phyloP scores from a whole-genome alignment of 30 jellyfish, hydroid and myxozoan species.

The Aurelia sp. region DNA sequence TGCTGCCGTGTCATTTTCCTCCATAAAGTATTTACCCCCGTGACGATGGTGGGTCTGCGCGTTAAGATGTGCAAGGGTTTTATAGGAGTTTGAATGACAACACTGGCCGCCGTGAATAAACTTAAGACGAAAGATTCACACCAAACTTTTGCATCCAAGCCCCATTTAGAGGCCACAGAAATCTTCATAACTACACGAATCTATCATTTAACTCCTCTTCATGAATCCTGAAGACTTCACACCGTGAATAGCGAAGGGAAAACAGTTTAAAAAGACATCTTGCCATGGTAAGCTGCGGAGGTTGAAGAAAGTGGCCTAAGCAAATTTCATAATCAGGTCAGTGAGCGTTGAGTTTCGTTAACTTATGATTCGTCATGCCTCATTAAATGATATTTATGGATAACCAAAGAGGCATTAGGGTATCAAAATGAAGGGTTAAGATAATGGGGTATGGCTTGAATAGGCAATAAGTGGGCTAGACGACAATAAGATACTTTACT shows the following conservation, averaged over 20 bases:
- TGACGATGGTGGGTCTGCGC: conserved; percentile 32
- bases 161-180: no score
- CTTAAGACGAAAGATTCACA: neutral
- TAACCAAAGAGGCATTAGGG: no score
- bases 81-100: conserved; percentile 63
- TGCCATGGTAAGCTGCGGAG: neutral
- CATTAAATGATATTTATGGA: no score
- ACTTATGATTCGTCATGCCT: no score
- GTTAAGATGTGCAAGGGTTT: conserved; percentile 54
- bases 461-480: no score
- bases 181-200: no score
- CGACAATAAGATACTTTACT: no score
- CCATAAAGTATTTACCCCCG: conserved; percentile 30
- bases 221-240: no score
- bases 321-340: neutral
- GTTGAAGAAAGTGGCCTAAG: conserved; percentile 1
- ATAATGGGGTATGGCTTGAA: no score
- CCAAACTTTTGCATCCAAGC: neutral
- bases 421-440: no score
- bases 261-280: neutral
- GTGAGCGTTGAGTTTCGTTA: no score
- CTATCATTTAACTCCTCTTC: no score
- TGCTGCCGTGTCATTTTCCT: neutral
- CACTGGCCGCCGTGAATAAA: conserved; percentile 28
- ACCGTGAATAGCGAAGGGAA: neutral